phyloP scores from a whole-genome alignment of 1,140 invertebrate species.

The Meloidogyne floridensis region DNA sequence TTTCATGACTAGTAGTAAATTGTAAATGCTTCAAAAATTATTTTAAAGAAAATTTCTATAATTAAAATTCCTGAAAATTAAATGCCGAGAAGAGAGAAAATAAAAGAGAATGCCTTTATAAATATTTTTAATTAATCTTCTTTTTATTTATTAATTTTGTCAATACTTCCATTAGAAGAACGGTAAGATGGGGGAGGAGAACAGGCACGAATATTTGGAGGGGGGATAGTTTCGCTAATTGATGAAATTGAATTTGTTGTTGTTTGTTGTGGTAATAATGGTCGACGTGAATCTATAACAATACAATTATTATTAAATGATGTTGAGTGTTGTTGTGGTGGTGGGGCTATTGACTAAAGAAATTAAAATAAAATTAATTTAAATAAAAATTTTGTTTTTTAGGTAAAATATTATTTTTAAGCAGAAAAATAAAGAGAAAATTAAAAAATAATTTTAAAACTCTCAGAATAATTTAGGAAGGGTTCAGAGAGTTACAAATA shows the following conservation, averaged over 20 bases:
- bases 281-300: slow-evolving; percentile 41
- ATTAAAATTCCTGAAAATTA: too few relatives aligned
- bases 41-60: too few relatives aligned
- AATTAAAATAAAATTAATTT: background rate
- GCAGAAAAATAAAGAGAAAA: too few relatives aligned
- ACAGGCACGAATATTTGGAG: slow-evolving; percentile 12
- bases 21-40: too few relatives aligned
- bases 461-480: too few relatives aligned
- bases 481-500: too few relatives aligned
- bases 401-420: too few relatives aligned
- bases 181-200: slow-evolving; percentile 51
- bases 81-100: too few relatives aligned
- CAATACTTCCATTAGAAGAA: slow-evolving; percentile 40
- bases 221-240: slow-evolving; percentile 37
- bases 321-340: slow-evolving; percentile 14
- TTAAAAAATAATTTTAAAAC: too few relatives aligned
- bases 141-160: background rate
- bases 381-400: too few relatives aligned
- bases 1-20: too few relatives aligned
- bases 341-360: slow-evolving; percentile 4
- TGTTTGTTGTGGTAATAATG: slow-evolving; percentile 17
- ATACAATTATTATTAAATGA: background rate
- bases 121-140: background rate
- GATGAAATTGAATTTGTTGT: slow-evolving; percentile 34
- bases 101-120: background rate